Conservation (phyloP, 2,888 invertebrate genomes). For the Blera fallax region DNA sequence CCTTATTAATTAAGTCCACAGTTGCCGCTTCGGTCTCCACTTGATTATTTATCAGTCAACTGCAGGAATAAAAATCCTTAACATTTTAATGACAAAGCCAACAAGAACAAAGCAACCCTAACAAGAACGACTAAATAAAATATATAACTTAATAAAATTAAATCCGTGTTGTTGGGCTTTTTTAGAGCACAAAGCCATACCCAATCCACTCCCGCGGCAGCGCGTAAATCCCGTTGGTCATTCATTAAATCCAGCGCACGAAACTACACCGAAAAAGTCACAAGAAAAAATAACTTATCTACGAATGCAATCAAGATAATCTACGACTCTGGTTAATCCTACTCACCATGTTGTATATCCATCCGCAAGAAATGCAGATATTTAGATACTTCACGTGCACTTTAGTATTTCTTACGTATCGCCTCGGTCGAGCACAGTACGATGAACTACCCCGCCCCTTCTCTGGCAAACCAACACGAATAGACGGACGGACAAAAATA, state of each 20-base stretch:
- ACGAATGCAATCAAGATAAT: constrained; percentile 69
- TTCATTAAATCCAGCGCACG: constrained; percentile 64
- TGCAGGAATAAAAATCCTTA: constrained; percentile 29
- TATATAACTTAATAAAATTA: constrained; percentile 58
- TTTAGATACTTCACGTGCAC: constrained; percentile 65
- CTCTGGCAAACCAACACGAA: neutral
- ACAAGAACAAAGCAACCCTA: constrained; percentile 3
- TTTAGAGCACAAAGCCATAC: neutral
- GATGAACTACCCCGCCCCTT: constrained; percentile 49
- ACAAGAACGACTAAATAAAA: constrained; percentile 42
- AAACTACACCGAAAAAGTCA: constrained; percentile 41
- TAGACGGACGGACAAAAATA: constrained; percentile 48
- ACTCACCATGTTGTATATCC: constrained; percentile 21
- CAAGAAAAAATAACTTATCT: constrained; percentile 49
- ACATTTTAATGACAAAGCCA: constrained; percentile 49
- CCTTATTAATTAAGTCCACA: constrained; percentile 3
- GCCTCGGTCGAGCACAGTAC: constrained; percentile 25
- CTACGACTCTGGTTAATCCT: constrained; percentile 63
- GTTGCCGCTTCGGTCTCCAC: neutral
- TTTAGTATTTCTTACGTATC: constrained; percentile 48
- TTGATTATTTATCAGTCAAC: constrained; percentile 16
- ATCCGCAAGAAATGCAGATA: constrained; percentile 64
- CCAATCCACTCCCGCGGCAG: neutral
- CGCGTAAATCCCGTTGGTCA: constrained; percentile 59
- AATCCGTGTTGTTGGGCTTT: constrained; percentile 28